Percentiles rank a stretch among this genome's conserved stretches.
Conservation (phyloP, 2,888 invertebrate genomes). For the Argynnis bischoffii region DNA sequence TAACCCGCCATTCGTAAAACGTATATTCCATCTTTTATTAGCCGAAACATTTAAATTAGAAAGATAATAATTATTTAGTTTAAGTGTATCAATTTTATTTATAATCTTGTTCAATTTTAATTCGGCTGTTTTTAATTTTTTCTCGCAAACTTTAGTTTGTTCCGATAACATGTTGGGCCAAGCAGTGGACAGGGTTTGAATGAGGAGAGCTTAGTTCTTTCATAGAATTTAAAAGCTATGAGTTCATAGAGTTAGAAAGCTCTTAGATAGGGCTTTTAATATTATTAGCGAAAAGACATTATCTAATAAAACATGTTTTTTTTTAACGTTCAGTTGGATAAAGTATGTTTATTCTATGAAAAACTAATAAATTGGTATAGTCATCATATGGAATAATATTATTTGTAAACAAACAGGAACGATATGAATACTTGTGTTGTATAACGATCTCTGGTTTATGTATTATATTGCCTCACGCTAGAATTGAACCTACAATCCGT, state of each 20-base stretch:
- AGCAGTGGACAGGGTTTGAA: conserved; percentile 37
- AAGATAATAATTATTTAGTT: conserved; percentile 55
- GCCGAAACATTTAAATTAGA: conserved; percentile 50
- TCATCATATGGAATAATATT: too few species aligned
- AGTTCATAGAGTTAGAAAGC: conserved; percentile 42
- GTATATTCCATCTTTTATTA: conserved; percentile 8
- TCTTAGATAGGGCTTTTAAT: conserved; percentile 17
- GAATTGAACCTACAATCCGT: too few species aligned
- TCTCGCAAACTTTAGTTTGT: conserved; percentile 57
- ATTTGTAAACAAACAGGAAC: too few species aligned
- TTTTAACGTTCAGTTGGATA: too few species aligned
- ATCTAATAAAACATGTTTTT: too few species aligned
- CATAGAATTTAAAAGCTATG: conserved; percentile 52
- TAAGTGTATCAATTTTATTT: conserved; percentile 60
- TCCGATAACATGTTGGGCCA: conserved; percentile 52
- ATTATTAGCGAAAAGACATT: neutral
- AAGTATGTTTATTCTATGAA: too few species aligned
- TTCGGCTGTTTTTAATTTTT: conserved; percentile 66
- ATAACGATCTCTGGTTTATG: too few species aligned
- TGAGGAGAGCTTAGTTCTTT: conserved; percentile 46
- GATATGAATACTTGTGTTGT: too few species aligned
- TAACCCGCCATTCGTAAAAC: neutral
- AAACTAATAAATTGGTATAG: too few species aligned
- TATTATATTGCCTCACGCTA: too few species aligned
- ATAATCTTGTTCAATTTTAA: conserved; percentile 64